Percentiles rank a stretch among this genome's conserved stretches.
phyloP scores from a whole-genome alignment of 2,113 vertebrate genomes.

The Gasterosteus aculeatus region DNA sequence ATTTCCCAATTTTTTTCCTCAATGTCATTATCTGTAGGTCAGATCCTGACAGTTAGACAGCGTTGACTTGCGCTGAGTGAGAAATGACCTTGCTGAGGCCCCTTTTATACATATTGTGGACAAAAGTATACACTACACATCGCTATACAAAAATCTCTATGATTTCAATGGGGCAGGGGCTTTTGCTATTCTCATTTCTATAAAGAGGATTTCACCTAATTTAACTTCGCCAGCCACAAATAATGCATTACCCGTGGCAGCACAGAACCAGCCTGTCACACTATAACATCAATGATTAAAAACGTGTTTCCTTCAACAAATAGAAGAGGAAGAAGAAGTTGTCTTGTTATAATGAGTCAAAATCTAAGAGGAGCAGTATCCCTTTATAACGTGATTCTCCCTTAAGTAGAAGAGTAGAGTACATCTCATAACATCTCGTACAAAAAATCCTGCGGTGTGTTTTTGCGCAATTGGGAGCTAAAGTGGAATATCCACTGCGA shows the following conservation, averaged over 20 bases:
- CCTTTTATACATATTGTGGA: not conserved
- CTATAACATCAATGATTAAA: constrained; percentile 17
- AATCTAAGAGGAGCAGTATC: constrained; percentile 21
- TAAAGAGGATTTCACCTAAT: constrained; percentile 17
- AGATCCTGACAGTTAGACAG: not conserved
- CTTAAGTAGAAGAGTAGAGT: constrained; percentile 31
- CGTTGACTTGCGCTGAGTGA: not conserved
- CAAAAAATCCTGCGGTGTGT: constrained; percentile 25
- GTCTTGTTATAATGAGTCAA: constrained; percentile 22
- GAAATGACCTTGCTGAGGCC: not conserved
- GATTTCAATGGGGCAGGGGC: not conserved
- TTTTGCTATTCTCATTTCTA: constrained; percentile 2
- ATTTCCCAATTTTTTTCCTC: no score
- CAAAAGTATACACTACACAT: not conserved
- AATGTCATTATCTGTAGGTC: not conserved
- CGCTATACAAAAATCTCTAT: not conserved
- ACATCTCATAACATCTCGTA: constrained; percentile 1
- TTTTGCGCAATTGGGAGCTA: constrained; percentile 32
- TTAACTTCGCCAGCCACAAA: constrained; percentile 16
- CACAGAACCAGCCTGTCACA: constrained; percentile 1
- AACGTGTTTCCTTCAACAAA: constrained; percentile 12
- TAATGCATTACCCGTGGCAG: not conserved
- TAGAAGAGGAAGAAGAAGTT: constrained; percentile 1
- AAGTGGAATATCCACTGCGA: constrained; percentile 40
- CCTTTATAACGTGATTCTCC: constrained; percentile 31